Conservation (phyloP, 64 coral and sea anemone genomes). For the Actinia equina region DNA sequence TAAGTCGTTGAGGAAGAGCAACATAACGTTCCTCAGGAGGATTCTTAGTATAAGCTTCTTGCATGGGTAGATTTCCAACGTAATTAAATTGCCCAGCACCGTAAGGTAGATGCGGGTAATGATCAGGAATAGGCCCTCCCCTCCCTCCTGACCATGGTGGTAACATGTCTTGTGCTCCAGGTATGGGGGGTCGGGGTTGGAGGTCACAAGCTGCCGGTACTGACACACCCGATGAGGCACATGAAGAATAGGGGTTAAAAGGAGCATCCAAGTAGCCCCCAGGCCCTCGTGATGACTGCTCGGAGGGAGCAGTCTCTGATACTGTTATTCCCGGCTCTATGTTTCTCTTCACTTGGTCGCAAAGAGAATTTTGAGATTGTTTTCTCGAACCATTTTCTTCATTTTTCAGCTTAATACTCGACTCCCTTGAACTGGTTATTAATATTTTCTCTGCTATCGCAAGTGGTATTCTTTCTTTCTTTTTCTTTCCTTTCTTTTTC, state of each 20-base stretch:
- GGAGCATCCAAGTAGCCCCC: slow-evolving; percentile 11
- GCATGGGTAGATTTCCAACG: not conserved
- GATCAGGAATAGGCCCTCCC: not conserved
- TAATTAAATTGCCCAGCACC: not conserved
- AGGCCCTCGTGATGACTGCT: not conserved
- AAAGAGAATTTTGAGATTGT: not conserved
- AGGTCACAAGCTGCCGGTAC: slow-evolving; percentile 21
- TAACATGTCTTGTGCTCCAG: slow-evolving; percentile 33
- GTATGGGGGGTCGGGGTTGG: slow-evolving; percentile 46
- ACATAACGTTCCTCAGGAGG: slow-evolving; percentile 6
- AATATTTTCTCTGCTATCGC: slow-evolving; percentile 54
- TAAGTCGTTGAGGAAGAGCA: not conserved
- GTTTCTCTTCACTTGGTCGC: not conserved
- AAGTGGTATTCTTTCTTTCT: slow-evolving; percentile 41
- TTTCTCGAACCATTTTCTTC: not conserved
- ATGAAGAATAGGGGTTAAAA: slow-evolving; percentile 38
- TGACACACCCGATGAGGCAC: slow-evolving; percentile 72
- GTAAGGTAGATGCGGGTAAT: not conserved
- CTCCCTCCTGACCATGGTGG: not conserved
- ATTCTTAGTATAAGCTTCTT: not conserved
- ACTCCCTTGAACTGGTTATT: slow-evolving; percentile 46
- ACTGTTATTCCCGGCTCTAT: too few species aligned
- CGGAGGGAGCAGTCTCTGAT: not conserved
- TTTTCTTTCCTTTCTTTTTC: slow-evolving; percentile 8
- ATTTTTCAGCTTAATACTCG: slow-evolving; percentile 14